These are phyloP conservation scores for Vanessa tameamea DNA, from an alignment of 1,140 invertebrate genomes.

Conservation along the genomic window DNA sequence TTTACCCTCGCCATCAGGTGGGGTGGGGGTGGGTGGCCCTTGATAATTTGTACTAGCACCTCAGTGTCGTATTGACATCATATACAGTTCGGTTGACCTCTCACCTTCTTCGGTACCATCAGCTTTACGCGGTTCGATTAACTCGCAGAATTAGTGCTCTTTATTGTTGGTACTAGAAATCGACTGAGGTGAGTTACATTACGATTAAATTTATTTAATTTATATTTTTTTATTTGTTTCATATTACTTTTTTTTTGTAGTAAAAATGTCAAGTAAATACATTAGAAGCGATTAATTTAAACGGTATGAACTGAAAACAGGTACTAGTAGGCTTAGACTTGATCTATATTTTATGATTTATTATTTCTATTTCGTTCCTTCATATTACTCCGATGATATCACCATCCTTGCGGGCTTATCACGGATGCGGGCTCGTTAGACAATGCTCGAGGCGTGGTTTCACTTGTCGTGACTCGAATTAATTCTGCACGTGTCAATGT, in stretches of 20 bases:
- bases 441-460: slow-evolving; percentile 69
- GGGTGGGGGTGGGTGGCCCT: slow-evolving; percentile 64
- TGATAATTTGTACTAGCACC: slow-evolving; percentile 73
- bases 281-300: neutral
- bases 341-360: slow-evolving; percentile 27
- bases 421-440: slow-evolving; percentile 66
- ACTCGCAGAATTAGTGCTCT: no score
- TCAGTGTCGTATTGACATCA: slow-evolving; percentile 65
- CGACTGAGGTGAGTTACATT: neutral
- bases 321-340: neutral
- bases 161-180: no score
- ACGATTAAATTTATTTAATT: no score
- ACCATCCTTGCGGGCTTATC: slow-evolving; percentile 61
- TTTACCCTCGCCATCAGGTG: slow-evolving; percentile 64
- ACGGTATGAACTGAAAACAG: neutral
- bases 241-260: neutral
- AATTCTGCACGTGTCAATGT: slow-evolving; percentile 71
- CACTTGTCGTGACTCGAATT: slow-evolving; percentile 70
- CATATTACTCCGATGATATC: slow-evolving; percentile 55
- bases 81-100: slow-evolving; percentile 65
- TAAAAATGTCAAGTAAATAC: neutral
- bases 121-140: no score
- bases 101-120: slow-evolving; percentile 52
- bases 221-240: no score
- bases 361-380: slow-evolving; percentile 30